Evolutionary conservation across 2,113 vertebrate species (phyloP), one percentile per base, ranked within the genome.

Genomic region (Tachycineta bicolor): DNA sequence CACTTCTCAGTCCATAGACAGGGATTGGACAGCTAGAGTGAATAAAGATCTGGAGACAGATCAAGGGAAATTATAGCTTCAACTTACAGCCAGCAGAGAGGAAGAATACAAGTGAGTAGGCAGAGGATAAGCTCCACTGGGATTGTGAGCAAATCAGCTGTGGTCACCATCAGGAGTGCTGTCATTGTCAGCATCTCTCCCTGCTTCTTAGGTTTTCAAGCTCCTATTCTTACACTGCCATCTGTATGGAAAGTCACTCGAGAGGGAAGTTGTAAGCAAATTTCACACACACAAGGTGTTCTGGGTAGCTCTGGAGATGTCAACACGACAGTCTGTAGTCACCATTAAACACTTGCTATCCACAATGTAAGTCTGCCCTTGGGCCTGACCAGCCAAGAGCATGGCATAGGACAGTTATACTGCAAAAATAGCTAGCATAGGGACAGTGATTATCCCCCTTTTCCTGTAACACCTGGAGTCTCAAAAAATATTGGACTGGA

Each of bases 201-300:
- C 33, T 60, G 23, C 34, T 56, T 22, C 20, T 60, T 12, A 46
- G n/a, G 43, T 19, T 19, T 82, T 55, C 41, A 37, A 64, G 41
- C 21, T 78, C 23, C 70, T 60, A 14, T 31, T 60, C 14, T 56
- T 71, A 34, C 24, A 9, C 16, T 60, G 44, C 13, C 47, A 64
- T 76, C n/a, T 44, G 21, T 14, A 59, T 70, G 14, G 24, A 73
- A 80, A 73, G 10, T 39, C 25, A n/a, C 50, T 71, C 0, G 0
- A 63, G 23, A 17, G 43, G 25, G 39, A 25, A 83, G 4, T 5
- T 67, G 22, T 10, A 47, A 65, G 44, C 28, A 80, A 63, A 59
- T 22, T 12, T 46, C 20, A 44, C 0, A 0, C 12, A 58, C 31
- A 49, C 59, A 71, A 33, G 39, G 10, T 9, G 13, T 5, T 56